Conservation (phyloP, 2,113 vertebrate genomes). For the Dipodomys ordii region DNA sequence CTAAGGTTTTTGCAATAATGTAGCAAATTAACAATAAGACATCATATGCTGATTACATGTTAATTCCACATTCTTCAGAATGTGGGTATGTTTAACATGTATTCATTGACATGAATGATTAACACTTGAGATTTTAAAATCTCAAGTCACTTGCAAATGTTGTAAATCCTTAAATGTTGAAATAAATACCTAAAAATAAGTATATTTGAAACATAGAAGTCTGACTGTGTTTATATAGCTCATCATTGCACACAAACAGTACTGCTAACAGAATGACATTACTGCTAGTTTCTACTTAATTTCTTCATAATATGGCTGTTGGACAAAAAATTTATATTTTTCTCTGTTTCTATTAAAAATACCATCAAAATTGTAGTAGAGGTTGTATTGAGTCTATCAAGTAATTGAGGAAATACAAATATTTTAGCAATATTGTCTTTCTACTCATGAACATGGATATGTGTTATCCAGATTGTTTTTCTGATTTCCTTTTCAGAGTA, state of each 20-base stretch:
- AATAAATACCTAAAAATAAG: conserved; percentile 76
- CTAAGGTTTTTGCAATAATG: conserved; percentile 62
- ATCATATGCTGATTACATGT: conserved; percentile 58
- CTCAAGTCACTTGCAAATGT: background rate
- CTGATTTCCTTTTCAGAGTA: background rate
- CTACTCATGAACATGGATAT: background rate
- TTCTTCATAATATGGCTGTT: conserved; percentile 91
- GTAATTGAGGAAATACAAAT: background rate
- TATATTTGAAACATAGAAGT: background rate
- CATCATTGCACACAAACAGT: conserved; percentile 15
- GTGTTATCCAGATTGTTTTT: background rate
- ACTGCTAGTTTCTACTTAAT: conserved; percentile 88
- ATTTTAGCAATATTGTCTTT: background rate
- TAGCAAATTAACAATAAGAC: conserved; percentile 43
- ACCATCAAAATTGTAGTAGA: background rate
- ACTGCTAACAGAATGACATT: background rate
- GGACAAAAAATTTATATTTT: background rate
- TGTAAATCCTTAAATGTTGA: conserved; percentile 45
- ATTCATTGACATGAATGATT: conserved; percentile 11
- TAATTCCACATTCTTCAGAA: conserved; percentile 51
- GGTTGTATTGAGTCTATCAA: background rate
- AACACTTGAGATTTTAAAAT: conserved; percentile 62
- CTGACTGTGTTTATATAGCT: conserved; percentile 52
- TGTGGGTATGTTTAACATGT: conserved; percentile 58
- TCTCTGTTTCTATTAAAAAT: background rate